Conservation (phyloP, 2,113 vertebrate species). For the Tichodroma muraria region DNA sequence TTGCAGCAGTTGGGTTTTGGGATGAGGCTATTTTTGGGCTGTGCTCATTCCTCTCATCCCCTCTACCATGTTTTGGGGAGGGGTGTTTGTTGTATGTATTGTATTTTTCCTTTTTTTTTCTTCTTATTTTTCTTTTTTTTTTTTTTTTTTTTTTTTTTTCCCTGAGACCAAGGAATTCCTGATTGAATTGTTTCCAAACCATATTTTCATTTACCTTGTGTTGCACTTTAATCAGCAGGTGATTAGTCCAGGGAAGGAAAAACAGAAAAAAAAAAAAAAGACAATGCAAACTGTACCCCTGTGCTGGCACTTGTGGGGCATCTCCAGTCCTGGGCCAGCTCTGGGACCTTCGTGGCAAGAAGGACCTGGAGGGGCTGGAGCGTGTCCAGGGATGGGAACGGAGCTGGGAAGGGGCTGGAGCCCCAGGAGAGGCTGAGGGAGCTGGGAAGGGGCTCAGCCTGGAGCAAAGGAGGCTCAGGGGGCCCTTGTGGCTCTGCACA, state of each 20-base stretch:
- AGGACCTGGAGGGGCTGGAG: neutral
- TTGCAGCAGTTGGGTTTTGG: neutral
- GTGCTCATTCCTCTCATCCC: neutral
- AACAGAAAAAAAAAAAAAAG: neutral
- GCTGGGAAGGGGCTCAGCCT: neutral
- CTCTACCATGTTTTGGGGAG: neutral
- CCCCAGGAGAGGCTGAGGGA: neutral
- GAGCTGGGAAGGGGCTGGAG: neutral
- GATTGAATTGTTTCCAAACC: neutral
- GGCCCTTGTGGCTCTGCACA: neutral
- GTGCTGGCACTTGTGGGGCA: neutral
- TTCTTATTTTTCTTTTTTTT: neutral
- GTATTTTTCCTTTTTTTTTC: too few species aligned
- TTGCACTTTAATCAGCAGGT: neutral
- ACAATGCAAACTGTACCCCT: too few species aligned
- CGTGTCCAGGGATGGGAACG: fast-evolving
- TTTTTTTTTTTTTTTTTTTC: neutral
- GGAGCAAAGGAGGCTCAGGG: neutral
- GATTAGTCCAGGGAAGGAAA: neutral
- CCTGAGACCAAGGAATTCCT: neutral
- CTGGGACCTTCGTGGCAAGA: neutral
- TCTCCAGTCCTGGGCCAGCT: neutral
- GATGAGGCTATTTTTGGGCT: neutral
- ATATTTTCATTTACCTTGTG: neutral
- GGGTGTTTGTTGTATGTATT: neutral